Base-by-base conservation (phyloP, 2,113 vertebrate genomes). In the Erythrocercus mccallii region DNA sequence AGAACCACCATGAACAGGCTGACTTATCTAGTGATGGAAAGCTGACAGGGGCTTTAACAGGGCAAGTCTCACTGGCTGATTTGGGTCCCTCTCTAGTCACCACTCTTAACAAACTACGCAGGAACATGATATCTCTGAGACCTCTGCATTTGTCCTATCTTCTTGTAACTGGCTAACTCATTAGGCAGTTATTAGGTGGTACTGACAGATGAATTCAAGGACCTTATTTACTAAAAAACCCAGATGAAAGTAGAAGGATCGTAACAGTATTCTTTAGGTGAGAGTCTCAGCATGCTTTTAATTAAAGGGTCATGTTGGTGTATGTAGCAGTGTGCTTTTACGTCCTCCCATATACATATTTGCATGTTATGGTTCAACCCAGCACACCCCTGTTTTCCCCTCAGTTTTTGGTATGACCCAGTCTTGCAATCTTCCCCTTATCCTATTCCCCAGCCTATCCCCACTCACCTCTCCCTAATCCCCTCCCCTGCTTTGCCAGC, bases 201-300 rank as follows among this genome's bases (percentile, higher is more conserved):
- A 77, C 54, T 92, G 95, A 95, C 79, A 92, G 86, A 86, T 73
- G 23, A 73, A 73, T 70, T 88, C 58, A 90, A 95, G 80, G 54
- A 54, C 14, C 13, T 73, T 70, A 44, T 73, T 73, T 88, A 58
- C 33, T 81, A 28, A 65, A 85, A 76, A 86, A 8, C 2, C 2
- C 30, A 45, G 17, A 16, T 77, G 58, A 87, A 94, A 80, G 45
- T 28, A 73, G 44, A 62, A 53, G 18, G 51, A 86, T 44, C 93
- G 50, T 64, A 77, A 47, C 35, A 69, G 19, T 38, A 19, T 35
- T 83, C 56, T 58, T 60, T n/a, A 73, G 35, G 37, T 62, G 53
- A 57, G 18, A 51, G 9, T 54, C 66, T 83, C 22, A 3, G 4
- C 38, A 45, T 38, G 12, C 66, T 50, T 77, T 93, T 90, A 79